Evolutionary conservation across 2,113 vertebrate genomes (phyloP).

Genomic region (Chaetorhynchus papuensis): DNA sequence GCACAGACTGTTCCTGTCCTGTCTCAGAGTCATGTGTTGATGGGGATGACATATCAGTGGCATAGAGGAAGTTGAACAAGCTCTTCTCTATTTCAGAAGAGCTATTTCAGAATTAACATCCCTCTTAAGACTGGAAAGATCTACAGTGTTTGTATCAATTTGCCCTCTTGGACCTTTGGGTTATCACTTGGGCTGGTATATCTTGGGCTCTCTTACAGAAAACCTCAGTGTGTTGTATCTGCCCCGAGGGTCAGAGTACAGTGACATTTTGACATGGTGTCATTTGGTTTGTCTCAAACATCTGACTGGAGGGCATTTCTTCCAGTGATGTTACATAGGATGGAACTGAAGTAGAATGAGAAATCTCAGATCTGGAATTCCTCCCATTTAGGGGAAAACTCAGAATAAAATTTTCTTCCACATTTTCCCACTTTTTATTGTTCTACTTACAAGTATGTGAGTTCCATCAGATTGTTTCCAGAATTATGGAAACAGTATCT

Average conservation of each 20-base stretch:
- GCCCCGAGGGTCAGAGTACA: background rate
- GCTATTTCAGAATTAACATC: background rate
- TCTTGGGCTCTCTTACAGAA: background rate
- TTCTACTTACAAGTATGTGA: background rate
- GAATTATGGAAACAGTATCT: background rate
- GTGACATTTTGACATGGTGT: background rate
- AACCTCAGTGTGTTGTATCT: fast-evolving
- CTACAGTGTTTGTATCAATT: background rate
- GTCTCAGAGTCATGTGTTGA: background rate
- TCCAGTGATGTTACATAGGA: background rate
- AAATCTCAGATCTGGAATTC: background rate
- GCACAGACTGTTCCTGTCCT: background rate
- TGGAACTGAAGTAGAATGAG: background rate
- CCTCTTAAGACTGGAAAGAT: background rate
- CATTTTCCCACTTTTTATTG: background rate
- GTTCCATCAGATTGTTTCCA: background rate
- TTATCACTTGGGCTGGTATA: background rate
- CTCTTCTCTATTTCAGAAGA: background rate
- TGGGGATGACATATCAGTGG: background rate
- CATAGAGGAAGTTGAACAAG: background rate
- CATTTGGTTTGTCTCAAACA: background rate
- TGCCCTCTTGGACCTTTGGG: background rate
- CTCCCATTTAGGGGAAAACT: background rate
- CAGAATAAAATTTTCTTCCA: background rate
- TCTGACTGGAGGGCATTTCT: background rate